These are phyloP conservation scores for Agrochola macilenta DNA, from an alignment of 2,888 invertebrate genomes.

Conservation along the genomic window DNA sequence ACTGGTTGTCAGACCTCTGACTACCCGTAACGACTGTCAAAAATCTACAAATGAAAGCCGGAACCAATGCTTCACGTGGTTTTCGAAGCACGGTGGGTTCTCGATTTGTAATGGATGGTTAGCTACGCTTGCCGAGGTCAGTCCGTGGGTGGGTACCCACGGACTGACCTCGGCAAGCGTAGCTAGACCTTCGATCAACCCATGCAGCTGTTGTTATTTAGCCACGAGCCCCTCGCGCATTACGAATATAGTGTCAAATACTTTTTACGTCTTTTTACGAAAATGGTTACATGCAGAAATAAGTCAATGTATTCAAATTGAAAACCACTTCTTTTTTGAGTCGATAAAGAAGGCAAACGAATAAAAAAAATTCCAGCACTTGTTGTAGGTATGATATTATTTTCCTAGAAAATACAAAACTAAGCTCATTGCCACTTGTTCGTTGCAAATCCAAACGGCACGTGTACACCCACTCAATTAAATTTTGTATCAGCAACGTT, in stretches of 20 bases:
- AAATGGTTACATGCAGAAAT: background rate
- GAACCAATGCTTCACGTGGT: background rate
- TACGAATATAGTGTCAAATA: background rate
- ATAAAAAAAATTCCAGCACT: background rate
- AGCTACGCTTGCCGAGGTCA: no score
- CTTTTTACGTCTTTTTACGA: background rate
- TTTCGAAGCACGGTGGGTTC: background rate
- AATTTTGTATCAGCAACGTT: constrained; percentile 12
- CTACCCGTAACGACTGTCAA: background rate
- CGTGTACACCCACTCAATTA: constrained; percentile 19
- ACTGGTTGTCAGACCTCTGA: background rate
- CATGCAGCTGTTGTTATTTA: background rate
- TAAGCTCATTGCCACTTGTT: background rate
- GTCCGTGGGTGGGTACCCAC: no score
- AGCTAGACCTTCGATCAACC: background rate
- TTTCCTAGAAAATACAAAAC: constrained; percentile 3
- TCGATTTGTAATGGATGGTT: background rate
- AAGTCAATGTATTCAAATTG: background rate
- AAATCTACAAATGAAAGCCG: background rate
- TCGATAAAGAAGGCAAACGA: background rate
- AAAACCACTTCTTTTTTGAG: background rate
- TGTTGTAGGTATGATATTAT: background rate
- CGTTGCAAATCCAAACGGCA: constrained; percentile 9
- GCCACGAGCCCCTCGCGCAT: background rate
- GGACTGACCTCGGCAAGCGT: background rate